Base-by-base conservation (phyloP, 2,113 vertebrate genomes). In the Myotis davidii region DNA sequence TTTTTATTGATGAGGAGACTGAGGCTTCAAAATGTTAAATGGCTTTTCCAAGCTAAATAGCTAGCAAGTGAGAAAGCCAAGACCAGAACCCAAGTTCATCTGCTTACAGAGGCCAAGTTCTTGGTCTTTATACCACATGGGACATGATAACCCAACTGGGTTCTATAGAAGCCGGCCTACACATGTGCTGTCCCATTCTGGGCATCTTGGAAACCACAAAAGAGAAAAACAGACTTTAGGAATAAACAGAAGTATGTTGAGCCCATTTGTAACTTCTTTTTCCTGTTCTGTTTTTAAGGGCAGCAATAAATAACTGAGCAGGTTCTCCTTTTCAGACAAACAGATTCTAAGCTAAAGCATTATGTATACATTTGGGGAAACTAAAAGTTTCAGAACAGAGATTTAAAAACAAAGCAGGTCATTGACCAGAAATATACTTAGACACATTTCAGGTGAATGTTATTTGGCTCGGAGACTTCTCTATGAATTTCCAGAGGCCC, bases 351-450 rank as follows among this genome's bases (percentile, higher is more conserved):
- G 37, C 0, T 6, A 85, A 88, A 61, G 17, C 29, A 42, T 39
- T 39, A 23, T 13, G 20, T 32, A 17, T 39, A 0, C n/a, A 88
- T 83, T 67, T 83, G 65, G 70, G 50, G 65, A 78, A 82, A 7
- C 25, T n/a, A 81, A 48, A 93, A 52, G 6, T 50, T 39, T 92
- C 42, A 1, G 0, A 70, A 67, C 6, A 81, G 3, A 25, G 70
- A 54, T 76, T 64, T 88, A 72, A 95, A 90, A 91, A 96, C 32
- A 90, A 94, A 90, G 72, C 27, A 84, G 9, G 64, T 72, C 37
- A 69, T 39, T 5, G 9, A 64, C 85, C 67, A 94, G 69, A 90
- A 82, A 84, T 79, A 54, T 45, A 42, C 77, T 45, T 69, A 69
- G 59, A 88, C 34, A 74, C 21, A 52, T 88, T 85, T 61, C 5